Base-by-base conservation (phyloP, 53 echinoderm and acorn worm species). In the Apostichopus leukothele region DNA sequence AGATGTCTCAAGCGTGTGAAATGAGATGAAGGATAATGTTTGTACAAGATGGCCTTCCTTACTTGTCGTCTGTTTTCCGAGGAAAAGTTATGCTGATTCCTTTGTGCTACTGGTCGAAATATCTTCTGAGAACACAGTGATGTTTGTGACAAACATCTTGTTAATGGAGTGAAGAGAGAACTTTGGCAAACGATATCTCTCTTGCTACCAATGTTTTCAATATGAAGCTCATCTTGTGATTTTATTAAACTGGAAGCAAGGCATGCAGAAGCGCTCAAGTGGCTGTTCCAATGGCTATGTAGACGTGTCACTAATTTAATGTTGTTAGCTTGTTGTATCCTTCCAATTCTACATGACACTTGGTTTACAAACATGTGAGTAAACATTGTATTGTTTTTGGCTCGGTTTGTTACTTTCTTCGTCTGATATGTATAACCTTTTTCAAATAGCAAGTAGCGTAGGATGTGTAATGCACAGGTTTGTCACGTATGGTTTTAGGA, bases 21-120 rank as follows among this genome's bases (percentile, higher is more conserved):
- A 85, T 85, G 85, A 67, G 85, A 67, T 63, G 85, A 66, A 13
- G 85, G 85, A 27, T 85, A 85, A 85, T 85, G 85, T 67, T 85
- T 85, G 67, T 63, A 85, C 6, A 66, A n/a, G 50, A 22, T 22
- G 22, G 54, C 55, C 51, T 81, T 81, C 67, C 85, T 85, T 67
- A 85, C 85, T 85, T 85, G 85, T n/a, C 63, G 25, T 14, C 67
- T 63, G 26, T 60, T 85, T 7, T 63, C 85, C 5, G 85, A 67
- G 63, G 85, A 67, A 85, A 85, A 85, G 67, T 85, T 71, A n/a
- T 71, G 71, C 71, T 71, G 71, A 1, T 18, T 71, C 71, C 71
- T 71, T n/a, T 71, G 71, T 16, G 71, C 18, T 71, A 71, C 14
- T 19, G 18, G 71, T 71, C 14, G 13, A 14, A 18, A 71, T 16